A percentile compares a stretch with the other conserved stretches of the same genome.
Conservation (phyloP, 1,140 invertebrate species). For the Rhopalosiphum maidis region DNA sequence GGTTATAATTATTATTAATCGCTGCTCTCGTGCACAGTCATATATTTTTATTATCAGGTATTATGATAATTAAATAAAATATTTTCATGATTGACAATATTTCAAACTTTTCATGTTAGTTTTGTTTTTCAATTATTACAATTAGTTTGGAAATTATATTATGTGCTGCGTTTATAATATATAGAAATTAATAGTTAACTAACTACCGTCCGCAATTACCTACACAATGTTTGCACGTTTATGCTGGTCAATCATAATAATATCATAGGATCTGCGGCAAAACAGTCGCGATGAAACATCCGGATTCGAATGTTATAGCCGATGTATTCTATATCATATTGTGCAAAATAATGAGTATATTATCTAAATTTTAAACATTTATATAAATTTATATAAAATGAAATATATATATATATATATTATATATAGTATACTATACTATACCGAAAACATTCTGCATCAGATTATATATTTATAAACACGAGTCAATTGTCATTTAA, state of each 20-base stretch:
- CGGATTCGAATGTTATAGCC: too few species aligned
- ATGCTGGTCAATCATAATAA: neutral
- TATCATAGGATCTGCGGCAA: neutral
- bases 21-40: neutral
- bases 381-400: neutral
- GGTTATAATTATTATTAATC: neutral
- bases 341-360: neutral
- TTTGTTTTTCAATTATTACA: neutral
- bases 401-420: neutral
- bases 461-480: neutral
- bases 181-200: neutral
- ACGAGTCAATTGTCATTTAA: neutral
- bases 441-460: neutral
- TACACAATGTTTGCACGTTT: neutral
- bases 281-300: too few species aligned
- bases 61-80: neutral
- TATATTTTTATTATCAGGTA: neutral
- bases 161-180: neutral
- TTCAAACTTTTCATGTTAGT: neutral
- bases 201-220: neutral
- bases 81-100: neutral
- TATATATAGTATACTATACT: neutral
- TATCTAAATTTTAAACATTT: neutral
- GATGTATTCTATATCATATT: neutral
- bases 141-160: neutral